Evolutionary conservation across 2,113 vertebrate genomes (phyloP).

Genomic region (Crotalus horridus): DNA sequence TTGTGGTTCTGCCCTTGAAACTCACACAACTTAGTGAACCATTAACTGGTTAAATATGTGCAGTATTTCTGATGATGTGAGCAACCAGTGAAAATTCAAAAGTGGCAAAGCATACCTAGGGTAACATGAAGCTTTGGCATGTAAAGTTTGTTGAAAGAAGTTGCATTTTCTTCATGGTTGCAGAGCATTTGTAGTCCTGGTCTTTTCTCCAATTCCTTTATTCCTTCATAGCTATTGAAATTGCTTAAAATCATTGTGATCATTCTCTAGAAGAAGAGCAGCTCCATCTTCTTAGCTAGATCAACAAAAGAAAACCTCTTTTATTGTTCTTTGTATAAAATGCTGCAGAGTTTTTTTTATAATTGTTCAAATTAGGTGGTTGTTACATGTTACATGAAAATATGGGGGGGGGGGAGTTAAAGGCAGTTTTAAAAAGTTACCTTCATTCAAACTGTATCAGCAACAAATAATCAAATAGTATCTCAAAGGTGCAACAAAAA

Average conservation of each 20-base stretch:
- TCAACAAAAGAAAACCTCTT: not conserved
- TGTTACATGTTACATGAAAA: not conserved
- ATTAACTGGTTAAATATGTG: conserved; percentile 17
- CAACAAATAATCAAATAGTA: not conserved
- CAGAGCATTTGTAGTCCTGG: not conserved
- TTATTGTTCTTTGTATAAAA: not conserved
- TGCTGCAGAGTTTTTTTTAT: not conserved
- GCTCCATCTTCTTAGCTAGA: not conserved
- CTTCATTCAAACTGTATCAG: not conserved
- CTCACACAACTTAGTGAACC: not conserved
- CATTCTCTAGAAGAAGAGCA: not conserved
- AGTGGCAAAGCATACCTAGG: rapidly evolving
- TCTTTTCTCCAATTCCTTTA: too few species aligned
- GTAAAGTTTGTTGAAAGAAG: rapidly evolving
- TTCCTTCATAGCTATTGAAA: not conserved
- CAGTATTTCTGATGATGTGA: not conserved
- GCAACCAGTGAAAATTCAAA: not conserved
- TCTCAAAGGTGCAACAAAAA: not conserved
- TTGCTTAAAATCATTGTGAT: too few species aligned
- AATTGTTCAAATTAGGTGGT: not conserved
- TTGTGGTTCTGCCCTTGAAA: not conserved
- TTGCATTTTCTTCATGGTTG: not conserved
- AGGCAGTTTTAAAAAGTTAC: not conserved
- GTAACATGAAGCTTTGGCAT: rapidly evolving
- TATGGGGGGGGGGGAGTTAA: not conserved